Evolutionary conservation across 2,797 vertebrate genomes (phyloP), one percentile per base, ranked within the genome.

Genomic region (Lerista edwardsae): DNA sequence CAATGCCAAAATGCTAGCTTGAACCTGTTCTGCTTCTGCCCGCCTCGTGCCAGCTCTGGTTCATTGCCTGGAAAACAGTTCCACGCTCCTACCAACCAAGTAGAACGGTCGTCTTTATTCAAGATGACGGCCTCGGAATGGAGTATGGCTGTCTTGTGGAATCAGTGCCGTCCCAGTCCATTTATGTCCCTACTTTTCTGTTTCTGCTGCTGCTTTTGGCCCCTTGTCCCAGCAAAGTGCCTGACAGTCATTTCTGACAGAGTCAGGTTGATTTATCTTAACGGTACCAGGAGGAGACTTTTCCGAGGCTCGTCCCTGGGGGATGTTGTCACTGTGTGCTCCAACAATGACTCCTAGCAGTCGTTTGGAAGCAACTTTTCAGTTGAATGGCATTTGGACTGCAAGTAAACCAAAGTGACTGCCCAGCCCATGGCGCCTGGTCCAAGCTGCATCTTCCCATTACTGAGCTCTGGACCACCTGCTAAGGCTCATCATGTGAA

Each of bases 221-320:
- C 55, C 25, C 17, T 15, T 23, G 12, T 2, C 4, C 19, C 57
- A 81, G 9, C 55, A 82, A n/a, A 81, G 44, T 80, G 73, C 9
- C 73, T 86, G 78, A 88, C 81, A 91, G 79, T 86, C 84, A 89
- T 84, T 34, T 75, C 82, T 92, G 89, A 89, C 87, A 84, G 86
- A 91, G 85, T 88, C 90, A 86, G 62, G n/a, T 81, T 89, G 84
- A 89, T 90, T 92, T 94, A 69, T 90, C 80, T 75, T 88, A 88
- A 75, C 67, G 57, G 72, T 44, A 89, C 90, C 71, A 92, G 81
- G 88, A 44, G 34, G 21, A 87, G 36, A 86, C 67, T 84, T 84
- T 73, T 90, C 72, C 74, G 82, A 69, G 74, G 64, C 83, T 79
- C 27, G 84, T 91, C 83, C 80, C 83, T 39, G 39, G 86, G 81